Percentiles rank a stretch among this genome's conserved stretches.
phyloP scores from a whole-genome alignment of 2,113 vertebrate species.

The Lampris megalopsis region DNA sequence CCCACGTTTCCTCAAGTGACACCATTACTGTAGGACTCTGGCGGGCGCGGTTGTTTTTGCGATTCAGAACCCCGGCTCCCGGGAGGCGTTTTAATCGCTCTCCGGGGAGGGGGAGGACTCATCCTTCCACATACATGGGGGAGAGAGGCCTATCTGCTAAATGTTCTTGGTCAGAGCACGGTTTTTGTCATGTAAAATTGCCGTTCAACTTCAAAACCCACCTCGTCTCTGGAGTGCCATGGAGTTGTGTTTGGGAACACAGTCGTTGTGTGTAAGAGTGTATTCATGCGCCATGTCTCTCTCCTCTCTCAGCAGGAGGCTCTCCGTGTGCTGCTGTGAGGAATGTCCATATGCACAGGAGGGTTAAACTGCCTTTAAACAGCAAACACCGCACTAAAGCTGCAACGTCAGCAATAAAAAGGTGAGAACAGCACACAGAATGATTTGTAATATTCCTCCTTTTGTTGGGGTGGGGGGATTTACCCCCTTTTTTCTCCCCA shows the following conservation, averaged over 20 bases:
- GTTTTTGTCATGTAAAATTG: constrained; percentile 14
- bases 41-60: constrained; percentile 54
- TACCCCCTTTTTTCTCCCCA: too few species aligned
- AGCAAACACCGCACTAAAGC: too few species aligned
- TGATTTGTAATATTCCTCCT: too few species aligned
- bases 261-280: constrained; percentile 26
- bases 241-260: constrained; percentile 14
- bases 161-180: constrained; percentile 10
- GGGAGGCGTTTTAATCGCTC: constrained; percentile 66
- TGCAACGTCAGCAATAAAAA: too few species aligned
- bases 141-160: constrained; percentile 18
- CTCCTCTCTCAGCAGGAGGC: constrained; percentile 1
- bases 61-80: constrained; percentile 37
- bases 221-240: not conserved
- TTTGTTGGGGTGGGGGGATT: too few species aligned
- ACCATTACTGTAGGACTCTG: constrained; percentile 22
- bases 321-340: not conserved
- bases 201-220: not conserved
- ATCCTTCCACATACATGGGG: not conserved
- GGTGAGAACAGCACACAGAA: too few species aligned
- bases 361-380: too few species aligned
- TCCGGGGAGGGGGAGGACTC: constrained; percentile 31
- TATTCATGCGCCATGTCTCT: constrained; percentile 24
- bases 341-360: not conserved
- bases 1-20: constrained; percentile 52